phyloP scores from a whole-genome alignment of 1,140 invertebrate genomes.

The Drosophila micromelanica region DNA sequence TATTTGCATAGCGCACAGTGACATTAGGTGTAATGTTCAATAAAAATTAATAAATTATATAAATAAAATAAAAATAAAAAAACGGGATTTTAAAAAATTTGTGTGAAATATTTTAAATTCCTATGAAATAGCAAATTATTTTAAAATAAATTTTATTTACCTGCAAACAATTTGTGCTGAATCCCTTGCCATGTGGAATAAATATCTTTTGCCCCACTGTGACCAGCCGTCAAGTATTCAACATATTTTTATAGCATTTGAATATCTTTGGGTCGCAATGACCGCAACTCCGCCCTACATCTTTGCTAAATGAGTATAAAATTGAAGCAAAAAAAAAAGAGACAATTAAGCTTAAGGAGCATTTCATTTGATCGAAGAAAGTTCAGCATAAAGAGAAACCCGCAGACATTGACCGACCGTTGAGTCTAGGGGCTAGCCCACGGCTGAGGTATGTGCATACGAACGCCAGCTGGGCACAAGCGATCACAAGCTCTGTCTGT shows the following conservation, averaged over 20 bases:
- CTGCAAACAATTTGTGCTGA: not conserved
- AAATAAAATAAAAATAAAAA: too few species aligned
- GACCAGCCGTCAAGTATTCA: constrained; percentile 30
- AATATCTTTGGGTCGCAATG: constrained; percentile 65
- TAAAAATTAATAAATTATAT: too few species aligned
- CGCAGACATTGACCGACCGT: constrained; percentile 6
- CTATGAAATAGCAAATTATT: too few species aligned
- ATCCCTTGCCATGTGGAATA: not conserved
- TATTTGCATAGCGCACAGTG: constrained; percentile 56
- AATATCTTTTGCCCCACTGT: constrained; percentile 39
- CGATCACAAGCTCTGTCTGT: too few species aligned
- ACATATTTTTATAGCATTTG: constrained; percentile 77
- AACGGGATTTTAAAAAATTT: not conserved
- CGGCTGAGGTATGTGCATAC: constrained; percentile 31
- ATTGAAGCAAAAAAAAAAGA: constrained; percentile 62
- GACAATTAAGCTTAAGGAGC: constrained; percentile 83
- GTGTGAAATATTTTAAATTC: not conserved
- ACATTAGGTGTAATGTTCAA: not conserved
- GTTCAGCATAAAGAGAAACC: constrained; percentile 72
- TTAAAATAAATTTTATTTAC: too few species aligned
- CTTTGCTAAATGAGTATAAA: constrained; percentile 73
- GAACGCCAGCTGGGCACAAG: constrained; percentile 10
- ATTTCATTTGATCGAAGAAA: constrained; percentile 80
- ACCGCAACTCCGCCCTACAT: constrained; percentile 45
- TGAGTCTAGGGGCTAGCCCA: constrained; percentile 34